A percentile compares a stretch with the other conserved stretches of the same genome.
These are phyloP conservation scores for Turnix velox DNA, from an alignment of 2,113 vertebrate genomes.

Conservation along the genomic window DNA sequence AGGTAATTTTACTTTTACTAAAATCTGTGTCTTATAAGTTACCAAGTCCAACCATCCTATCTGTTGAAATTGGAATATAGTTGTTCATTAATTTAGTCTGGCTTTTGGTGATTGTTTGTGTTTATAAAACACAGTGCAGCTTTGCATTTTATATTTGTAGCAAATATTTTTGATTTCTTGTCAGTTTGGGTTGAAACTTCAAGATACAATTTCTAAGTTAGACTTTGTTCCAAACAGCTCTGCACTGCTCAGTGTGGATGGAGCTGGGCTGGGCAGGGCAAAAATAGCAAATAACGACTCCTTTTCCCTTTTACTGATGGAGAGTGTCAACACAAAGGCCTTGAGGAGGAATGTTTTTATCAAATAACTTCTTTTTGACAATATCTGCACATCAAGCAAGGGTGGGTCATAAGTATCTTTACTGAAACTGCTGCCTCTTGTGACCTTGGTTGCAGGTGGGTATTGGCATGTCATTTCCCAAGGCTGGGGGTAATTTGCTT, in stretches of 20 bases:
- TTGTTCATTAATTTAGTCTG: neutral
- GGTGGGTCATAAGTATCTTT: neutral
- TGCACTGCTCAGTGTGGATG: neutral
- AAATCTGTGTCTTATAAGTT: too few relatives aligned
- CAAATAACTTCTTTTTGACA: neutral
- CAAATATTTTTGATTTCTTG: neutral
- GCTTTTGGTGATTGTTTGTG: neutral
- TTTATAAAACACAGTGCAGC: neutral
- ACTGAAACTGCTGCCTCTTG: neutral
- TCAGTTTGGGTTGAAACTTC: neutral
- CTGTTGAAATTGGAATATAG: neutral
- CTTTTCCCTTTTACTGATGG: neutral
- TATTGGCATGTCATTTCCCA: neutral
- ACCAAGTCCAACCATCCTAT: neutral
- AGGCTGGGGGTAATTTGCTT: neutral
- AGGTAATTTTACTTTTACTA: too few relatives aligned
- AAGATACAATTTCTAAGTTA: neutral
- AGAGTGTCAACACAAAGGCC: neutral
- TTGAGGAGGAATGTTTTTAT: neutral
- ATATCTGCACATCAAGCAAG: neutral
- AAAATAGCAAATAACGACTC: neutral
- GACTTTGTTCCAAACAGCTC: neutral
- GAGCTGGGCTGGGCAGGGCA: neutral
- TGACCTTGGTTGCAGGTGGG: neutral
- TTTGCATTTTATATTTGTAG: neutral